phyloP scores from a whole-genome alignment of 2,113 vertebrate genomes.

The Lates calcarifer region DNA sequence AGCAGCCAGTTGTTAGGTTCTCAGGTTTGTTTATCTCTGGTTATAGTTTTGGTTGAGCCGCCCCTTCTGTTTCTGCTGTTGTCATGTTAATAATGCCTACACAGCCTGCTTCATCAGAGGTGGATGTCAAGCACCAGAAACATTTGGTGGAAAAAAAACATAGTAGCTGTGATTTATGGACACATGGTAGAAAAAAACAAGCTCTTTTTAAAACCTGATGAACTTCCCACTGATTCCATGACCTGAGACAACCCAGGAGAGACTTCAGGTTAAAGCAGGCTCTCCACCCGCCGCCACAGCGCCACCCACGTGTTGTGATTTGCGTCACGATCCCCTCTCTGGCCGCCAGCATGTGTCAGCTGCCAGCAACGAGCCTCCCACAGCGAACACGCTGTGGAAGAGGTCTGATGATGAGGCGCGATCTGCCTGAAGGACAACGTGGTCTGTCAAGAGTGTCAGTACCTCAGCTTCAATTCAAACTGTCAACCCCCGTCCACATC shows the following conservation, averaged over 20 bases:
- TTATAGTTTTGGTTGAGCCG: no score
- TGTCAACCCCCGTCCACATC: slow-evolving; percentile 13
- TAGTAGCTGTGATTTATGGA: no score
- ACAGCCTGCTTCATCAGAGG: no score
- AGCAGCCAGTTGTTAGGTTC: no score
- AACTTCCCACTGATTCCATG: neutral
- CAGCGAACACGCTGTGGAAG: neutral
- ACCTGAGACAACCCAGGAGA: neutral
- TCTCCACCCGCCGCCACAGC: no score
- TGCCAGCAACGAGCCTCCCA: slow-evolving; percentile 19
- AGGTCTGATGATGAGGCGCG: slow-evolving; percentile 46
- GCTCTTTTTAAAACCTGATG: no score
- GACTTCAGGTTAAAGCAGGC: slow-evolving; percentile 3
- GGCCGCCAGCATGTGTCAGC: slow-evolving; percentile 10
- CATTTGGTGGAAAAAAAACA: neutral
- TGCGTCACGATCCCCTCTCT: slow-evolving; percentile 26
- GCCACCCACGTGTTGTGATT: neutral
- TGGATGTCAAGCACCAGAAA: no score
- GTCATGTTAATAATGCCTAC: no score
- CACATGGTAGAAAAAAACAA: no score
- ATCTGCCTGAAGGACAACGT: slow-evolving; percentile 24
- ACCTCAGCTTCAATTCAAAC: slow-evolving; percentile 15
- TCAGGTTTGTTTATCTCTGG: no score
- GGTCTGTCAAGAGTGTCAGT: slow-evolving; percentile 21
- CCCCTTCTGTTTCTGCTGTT: no score